Evolutionary conservation across 2,797 vertebrate species (phyloP).

Genomic region (Tamandua tetradactyla): DNA sequence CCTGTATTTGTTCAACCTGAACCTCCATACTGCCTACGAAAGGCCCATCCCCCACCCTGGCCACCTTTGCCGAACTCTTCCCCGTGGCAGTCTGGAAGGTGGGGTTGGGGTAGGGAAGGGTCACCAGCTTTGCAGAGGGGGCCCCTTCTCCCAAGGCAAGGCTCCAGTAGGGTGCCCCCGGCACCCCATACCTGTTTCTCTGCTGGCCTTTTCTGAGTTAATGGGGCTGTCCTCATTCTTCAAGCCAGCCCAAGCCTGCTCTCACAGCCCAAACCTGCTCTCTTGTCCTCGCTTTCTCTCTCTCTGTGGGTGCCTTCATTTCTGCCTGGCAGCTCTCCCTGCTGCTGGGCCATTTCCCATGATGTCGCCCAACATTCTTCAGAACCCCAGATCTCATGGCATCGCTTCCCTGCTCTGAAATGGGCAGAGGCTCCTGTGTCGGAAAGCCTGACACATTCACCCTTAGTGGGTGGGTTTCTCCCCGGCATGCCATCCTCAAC

Average conservation of each 20-base stretch:
- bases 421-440: neutral
- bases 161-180: neutral
- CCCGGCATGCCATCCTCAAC: neutral
- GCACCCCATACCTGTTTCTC: neutral
- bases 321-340: too few relatives aligned
- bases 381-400: neutral
- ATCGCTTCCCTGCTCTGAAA: neutral
- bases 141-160: neutral
- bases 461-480: rapidly evolving
- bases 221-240: neutral
- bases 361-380: too few relatives aligned
- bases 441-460: too few relatives aligned
- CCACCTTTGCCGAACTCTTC: neutral
- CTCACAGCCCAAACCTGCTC: neutral
- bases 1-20: neutral
- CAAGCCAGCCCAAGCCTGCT: neutral
- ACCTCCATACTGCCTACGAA: neutral
- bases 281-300: too few relatives aligned
- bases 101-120: too few relatives aligned
- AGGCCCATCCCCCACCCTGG: rapidly evolving
- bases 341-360: too few relatives aligned
- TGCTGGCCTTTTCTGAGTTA: neutral
- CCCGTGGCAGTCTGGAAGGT: too few relatives aligned
- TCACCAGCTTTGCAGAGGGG: neutral
- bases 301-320: too few relatives aligned